Evolutionary conservation across 2,888 invertebrate genomes (phyloP), one percentile per base, ranked within the genome.

Genomic region (Eristalis tenax): DNA sequence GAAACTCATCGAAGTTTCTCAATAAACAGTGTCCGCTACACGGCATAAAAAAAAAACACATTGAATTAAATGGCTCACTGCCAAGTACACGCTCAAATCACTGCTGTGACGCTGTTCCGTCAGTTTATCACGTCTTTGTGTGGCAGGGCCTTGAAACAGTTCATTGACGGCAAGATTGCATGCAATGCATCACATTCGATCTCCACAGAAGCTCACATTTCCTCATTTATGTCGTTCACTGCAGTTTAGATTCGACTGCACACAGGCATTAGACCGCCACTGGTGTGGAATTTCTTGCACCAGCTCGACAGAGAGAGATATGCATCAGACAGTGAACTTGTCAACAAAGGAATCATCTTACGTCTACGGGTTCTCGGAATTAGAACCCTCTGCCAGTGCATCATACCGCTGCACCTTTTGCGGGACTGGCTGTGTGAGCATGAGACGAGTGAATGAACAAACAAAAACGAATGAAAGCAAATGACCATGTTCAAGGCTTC

Each of bases 291-390:
- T 43, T 43, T 43, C 50, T 50, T 8, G 50, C 18, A 50, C 15
- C n/a, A n/a, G 43, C 15, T n/a, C 15, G 43, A 3, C n/a, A 43
- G 43, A 10, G 8, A 8, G 50, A 50, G 18, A 50, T n/a, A 50
- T 50, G 50, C 8, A 50, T 50, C 18, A 50, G 50, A 18, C 50
- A 50, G 18, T 50, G 18, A 50, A 50, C 18, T 50, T 84, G 79
- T 80, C 84, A 75, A 75, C 79, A 79, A 66, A 61, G 28, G 80
- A 75, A 40, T 76, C 82, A 38, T 56, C n/a, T 78, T 84, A 75
- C 80, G 38, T 69, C 43, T 32, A 32, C 57, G n/a, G 22, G 10
- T 75, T 75, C 66, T 66, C 35, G 43, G 59, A 57, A 59, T 71
- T 56, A 57, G 22, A 40, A 64, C n/a, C 6, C 28, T 50, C 59